Conservation (phyloP, 2,888 invertebrate species). For the Nymphalis c-album region DNA sequence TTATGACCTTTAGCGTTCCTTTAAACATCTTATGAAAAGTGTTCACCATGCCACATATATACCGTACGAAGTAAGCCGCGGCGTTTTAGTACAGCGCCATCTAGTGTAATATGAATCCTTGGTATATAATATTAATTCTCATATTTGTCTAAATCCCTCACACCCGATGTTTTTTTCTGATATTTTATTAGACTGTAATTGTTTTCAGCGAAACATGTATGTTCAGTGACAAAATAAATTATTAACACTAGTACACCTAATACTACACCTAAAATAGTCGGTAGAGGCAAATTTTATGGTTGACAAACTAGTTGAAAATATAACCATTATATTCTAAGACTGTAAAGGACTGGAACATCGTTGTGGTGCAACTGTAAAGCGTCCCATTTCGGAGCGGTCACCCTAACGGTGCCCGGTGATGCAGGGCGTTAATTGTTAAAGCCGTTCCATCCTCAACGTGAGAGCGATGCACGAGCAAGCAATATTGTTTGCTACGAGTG, state of each 20-base stretch:
- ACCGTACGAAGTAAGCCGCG: no score
- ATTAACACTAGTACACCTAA: no score
- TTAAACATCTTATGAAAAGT: no score
- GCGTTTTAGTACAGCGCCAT: no score
- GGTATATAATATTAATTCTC: conserved; percentile 9
- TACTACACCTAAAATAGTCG: no score
- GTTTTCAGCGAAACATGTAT: not conserved
- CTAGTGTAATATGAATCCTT: no score
- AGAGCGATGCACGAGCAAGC: conserved; percentile 21
- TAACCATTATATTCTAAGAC: not conserved
- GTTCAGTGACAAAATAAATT: no score
- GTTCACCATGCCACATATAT: no score
- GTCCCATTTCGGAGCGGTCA: conserved; percentile 36
- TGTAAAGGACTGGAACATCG: conserved; percentile 10
- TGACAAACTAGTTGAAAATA: not conserved
- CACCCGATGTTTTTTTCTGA: conserved; percentile 13
- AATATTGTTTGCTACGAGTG: conserved; percentile 23
- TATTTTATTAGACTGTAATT: conserved; percentile 11
- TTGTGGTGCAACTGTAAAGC: conserved; percentile 27
- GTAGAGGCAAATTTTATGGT: no score
- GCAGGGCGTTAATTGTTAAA: conserved; percentile 59
- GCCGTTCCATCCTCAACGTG: conserved; percentile 43
- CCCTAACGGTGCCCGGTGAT: conserved; percentile 45
- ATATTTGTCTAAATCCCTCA: conserved; percentile 9
- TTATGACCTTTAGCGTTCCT: no score